Evolutionary conservation across 2,888 invertebrate species (phyloP), one percentile per base, ranked within the genome.

Genomic region (Sminthurinus aureus): DNA sequence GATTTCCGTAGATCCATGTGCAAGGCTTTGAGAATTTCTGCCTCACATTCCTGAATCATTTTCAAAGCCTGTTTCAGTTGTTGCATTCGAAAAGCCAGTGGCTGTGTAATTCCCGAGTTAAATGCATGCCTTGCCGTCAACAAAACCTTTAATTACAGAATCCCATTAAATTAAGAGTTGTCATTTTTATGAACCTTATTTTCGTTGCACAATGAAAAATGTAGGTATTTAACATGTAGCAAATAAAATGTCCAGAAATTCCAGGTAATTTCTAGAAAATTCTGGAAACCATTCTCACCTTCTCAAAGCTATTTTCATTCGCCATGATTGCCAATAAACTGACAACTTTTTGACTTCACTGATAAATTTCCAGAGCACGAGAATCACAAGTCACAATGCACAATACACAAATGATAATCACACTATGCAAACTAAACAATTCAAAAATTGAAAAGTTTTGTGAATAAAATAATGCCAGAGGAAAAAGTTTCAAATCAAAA

Each of bases 41-140:
- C 91, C 82, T 91, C 91, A 90, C 97, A 95, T 89, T 98, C 97
- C 86, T 95, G 93, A 89, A 97, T 92, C 93, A 98, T 93, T 81
- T 92, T 92, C 69, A 94, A 89, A 26, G 98, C 90, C 81, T 92
- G 93, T 90, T 94, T 93, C 83, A 99, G 91, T 90, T 98, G 98
- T 86, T 93, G 92, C 87, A 94, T 93, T 84, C 98, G 93, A 92
- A 94, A 97, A 91, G 94, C 93, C 89, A 96, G 89, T 18, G 94
- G 92, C 87, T 93, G 93, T 18, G 97, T 97, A 88, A 94, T 93
- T 51, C 97, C 97, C 83, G 93, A 93, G 85, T 92, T 93, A 91
- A 94, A 98, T 0, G 95, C 93, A 88, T 93, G 93, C 66, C 96
- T 92, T 71, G 94, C 93, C 86, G 92, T 93, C 89, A 94, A 93